These are phyloP conservation scores for Hippocampus zosterae DNA, from an alignment of 2,113 vertebrate genomes.

Conservation along the genomic window DNA sequence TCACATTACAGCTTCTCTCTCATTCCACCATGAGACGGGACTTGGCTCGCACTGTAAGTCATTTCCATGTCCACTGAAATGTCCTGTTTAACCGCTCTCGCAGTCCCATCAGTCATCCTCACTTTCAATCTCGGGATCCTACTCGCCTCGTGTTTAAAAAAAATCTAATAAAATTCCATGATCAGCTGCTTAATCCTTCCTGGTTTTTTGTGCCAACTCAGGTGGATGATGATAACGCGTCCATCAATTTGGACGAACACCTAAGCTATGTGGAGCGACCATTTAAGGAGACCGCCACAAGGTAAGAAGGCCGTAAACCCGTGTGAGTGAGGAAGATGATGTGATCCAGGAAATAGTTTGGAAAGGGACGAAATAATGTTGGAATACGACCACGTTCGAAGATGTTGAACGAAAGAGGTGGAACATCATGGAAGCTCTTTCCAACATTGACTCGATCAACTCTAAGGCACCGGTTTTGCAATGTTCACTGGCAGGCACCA, in stretches of 20 bases:
- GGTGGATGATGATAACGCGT: slow-evolving; percentile 84
- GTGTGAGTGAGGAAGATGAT: neutral
- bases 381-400: neutral
- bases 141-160: too few relatives aligned
- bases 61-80: slow-evolving; percentile 5
- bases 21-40: slow-evolving; percentile 77
- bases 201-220: slow-evolving; percentile 37
- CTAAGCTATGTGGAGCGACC: slow-evolving; percentile 84
- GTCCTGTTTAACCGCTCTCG: neutral
- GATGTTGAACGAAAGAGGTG: neutral
- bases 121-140: neutral
- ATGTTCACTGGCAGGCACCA: neutral
- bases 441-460: neutral
- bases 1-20: slow-evolving; percentile 87
- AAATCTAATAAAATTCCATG: too few relatives aligned
- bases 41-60: slow-evolving; percentile 86
- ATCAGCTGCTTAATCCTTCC: slow-evolving; percentile 5
- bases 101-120: neutral
- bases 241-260: slow-evolving; percentile 80
- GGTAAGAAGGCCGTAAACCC: slow-evolving; percentile 65
- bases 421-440: neutral
- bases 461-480: neutral
- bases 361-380: neutral
- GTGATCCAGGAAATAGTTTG: neutral
- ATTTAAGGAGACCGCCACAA: slow-evolving; percentile 85